Evolutionary conservation across 37 sponge, comb jelly and placozoan genomes (phyloP), one percentile per base, ranked within the genome.

Genomic region (Agelas oroides): DNA sequence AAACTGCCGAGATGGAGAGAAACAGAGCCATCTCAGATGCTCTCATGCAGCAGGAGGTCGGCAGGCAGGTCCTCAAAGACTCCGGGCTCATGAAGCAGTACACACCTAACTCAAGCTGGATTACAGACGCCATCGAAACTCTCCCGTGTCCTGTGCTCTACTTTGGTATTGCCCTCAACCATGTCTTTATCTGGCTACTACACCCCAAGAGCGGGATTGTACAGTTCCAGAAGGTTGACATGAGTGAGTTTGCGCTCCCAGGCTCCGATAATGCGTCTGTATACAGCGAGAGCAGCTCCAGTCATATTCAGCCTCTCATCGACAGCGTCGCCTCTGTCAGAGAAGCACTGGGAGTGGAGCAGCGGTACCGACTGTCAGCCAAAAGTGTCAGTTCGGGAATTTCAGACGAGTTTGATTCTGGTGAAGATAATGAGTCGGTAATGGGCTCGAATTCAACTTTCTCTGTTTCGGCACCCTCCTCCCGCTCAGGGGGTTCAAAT

Each of bases 151-250:
- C 95, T 21, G 91, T 95, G 23, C 63, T 95, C 32, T 95, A 95
- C 76, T 97, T 89, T 79, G 82, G 91, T 27, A 72, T 97, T 11
- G 97, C 95, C 1, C 81, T 91, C 19, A 85, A 78, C 38, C 92
- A 97, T 53, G 89, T 97, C 55, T 95, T 92, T 76, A 84, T 89
- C 57, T 97, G 97, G 97, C 57, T 97, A 37, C 76, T 97, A 63
- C 85, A 85, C 58, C 96, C 96, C 24, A 85, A 95, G 63, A 90
- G 82, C 30, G 97, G 97, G 14, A 75, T 97, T 18, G 93, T 97
- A 23, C 91, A 92, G 84, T 97, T 97, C 59, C 84, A 97, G 75
- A 77, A 86, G 65, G 75, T 92, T 0, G 90, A 95, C 87, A 80
- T 95, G 71, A 78, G 62, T 6, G 95, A 94, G 0, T 82, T 94